Evolutionary conservation across 1,140 invertebrate genomes (phyloP).

Genomic region (Leptoteleia sp.): DNA sequence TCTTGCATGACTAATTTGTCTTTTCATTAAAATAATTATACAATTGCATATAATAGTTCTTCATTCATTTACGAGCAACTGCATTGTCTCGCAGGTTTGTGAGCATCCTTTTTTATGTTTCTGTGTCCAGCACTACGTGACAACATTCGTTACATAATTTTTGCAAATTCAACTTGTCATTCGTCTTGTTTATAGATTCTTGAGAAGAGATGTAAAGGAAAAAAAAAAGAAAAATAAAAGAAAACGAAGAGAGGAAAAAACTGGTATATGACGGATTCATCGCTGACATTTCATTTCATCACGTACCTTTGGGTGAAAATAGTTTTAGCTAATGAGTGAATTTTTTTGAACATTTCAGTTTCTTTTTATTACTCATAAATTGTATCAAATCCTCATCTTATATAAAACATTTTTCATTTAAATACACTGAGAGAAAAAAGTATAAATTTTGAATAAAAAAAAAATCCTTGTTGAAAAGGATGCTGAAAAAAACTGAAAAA

Average conservation of each 20-base stretch:
- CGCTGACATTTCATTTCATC: not conserved
- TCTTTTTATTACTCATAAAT: no score
- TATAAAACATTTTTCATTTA: no score
- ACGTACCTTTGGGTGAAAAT: no score
- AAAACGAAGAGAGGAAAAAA: conserved; percentile 17
- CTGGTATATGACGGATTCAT: conserved; percentile 5
- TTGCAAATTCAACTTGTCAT: conserved; percentile 30
- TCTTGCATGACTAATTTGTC: conserved; percentile 1
- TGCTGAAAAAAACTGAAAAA: no score
- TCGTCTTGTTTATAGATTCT: conserved; percentile 34
- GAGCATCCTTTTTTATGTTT: conserved; percentile 13
- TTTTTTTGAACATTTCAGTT: no score
- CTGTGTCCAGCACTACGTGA: conserved; percentile 13
- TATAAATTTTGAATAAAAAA: no score
- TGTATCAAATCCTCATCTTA: no score
- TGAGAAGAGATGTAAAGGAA: conserved; percentile 12
- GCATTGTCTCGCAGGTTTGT: conserved; percentile 10
- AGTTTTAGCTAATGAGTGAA: no score
- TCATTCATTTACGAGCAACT: conserved; percentile 12
- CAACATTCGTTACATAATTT: conserved; percentile 37
- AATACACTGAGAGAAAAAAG: no score
- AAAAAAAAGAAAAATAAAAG: conserved; percentile 22
- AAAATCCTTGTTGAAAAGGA: no score
- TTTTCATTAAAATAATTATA: conserved; percentile 19
- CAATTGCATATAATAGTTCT: not conserved